Evolutionary conservation across 1,140 invertebrate genomes (phyloP), one percentile per base, ranked within the genome.

Genomic region (Physella acuta): DNA sequence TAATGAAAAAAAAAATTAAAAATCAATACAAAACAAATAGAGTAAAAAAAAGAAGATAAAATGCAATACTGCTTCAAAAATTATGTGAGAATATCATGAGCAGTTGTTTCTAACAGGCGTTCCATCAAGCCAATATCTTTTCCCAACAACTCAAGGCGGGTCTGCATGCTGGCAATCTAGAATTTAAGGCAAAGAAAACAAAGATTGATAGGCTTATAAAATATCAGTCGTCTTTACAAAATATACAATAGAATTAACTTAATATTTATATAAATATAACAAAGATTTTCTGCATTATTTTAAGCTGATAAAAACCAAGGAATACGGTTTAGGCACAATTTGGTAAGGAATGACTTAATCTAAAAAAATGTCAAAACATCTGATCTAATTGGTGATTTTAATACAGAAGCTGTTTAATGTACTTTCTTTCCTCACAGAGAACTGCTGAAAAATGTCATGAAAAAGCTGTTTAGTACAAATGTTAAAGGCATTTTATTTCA

Each of bases 121-220:
- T 94, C 92, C 92, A 94, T 94, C 36, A 88, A 89, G 73, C 89
- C 89, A 8, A 95, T 92, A 79, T 94, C 92, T 76, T 90, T 89
- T 79, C 92, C 92, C 93, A 93, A 94, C 31, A 88, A 86, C 70
- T 93, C 91, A 30, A 95, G 81, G 70, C 91, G 89, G 71, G 90
- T 88, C 72, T 93, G 90, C 92, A 95, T 94, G 36, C 87, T 88
- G 0, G 88, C 86, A 70, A 94, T 92, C 88, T 94, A 88, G 33
- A 76, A 74, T 44, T n/a, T 52, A n/a, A n/a, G n/a, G n/a, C n/a
- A n/a, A n/a, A n/a, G n/a, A n/a, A n/a, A n/a, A n/a, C n/a, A n/a
- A n/a, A n/a, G n/a, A n/a, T n/a, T n/a, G n/a, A n/a, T n/a, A n/a
- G n/a, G n/a, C n/a, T n/a, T n/a, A n/a, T n/a, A n/a, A n/a, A n/a